phyloP scores from a whole-genome alignment of 2,797 vertebrate genomes.

The Hyperoplus lanceolatus region DNA sequence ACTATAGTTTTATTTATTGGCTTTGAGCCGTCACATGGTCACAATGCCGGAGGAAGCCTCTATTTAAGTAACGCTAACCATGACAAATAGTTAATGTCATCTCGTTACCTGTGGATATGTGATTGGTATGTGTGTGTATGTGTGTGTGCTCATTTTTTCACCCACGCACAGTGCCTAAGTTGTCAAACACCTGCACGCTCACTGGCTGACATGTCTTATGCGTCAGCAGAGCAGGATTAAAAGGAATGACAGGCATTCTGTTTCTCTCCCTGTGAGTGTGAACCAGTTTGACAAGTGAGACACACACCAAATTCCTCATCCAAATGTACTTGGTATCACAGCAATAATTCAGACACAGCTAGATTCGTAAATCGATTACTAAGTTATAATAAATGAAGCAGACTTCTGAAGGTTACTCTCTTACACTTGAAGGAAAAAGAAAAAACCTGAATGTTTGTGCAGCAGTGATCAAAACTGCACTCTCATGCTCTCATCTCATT shows the following conservation, averaged over 20 bases:
- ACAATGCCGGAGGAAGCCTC: constrained; percentile 24
- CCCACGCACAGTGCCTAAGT: not conserved
- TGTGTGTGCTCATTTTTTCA: not conserved
- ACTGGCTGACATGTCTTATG: not conserved
- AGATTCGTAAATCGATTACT: not conserved
- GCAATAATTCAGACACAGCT: not conserved
- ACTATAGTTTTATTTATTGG: not conserved
- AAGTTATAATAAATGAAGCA: not conserved
- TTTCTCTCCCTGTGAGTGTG: constrained; percentile 20
- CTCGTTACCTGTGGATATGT: not conserved
- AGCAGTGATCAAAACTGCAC: not conserved
- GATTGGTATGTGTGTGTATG: not conserved
- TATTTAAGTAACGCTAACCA: not conserved
- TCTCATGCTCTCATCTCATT: not conserved
- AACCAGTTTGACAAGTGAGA: constrained; percentile 46
- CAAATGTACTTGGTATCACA: not conserved
- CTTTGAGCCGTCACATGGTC: not conserved
- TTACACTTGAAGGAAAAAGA: not conserved
- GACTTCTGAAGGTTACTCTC: not conserved
- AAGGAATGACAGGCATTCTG: constrained; percentile 18
- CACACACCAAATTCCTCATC: constrained; percentile 6
- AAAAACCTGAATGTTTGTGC: not conserved
- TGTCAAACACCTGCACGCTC: constrained; percentile 4
- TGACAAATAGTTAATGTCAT: not conserved
- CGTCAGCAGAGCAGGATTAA: not conserved